These are phyloP conservation scores for Montifringilla adamsi DNA, from an alignment of 2,113 vertebrate genomes.

Conservation along the genomic window DNA sequence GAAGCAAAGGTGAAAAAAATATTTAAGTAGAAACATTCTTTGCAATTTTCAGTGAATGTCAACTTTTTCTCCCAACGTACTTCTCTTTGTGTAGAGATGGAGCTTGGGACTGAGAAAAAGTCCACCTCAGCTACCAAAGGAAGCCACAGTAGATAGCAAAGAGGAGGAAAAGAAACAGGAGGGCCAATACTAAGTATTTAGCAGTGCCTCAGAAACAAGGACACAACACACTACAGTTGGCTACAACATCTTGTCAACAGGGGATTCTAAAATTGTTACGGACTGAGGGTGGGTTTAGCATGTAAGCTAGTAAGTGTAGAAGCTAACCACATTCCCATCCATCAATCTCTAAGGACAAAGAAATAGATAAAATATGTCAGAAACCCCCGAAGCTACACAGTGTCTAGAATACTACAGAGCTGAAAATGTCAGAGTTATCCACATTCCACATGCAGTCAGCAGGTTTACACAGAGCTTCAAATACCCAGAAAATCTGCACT, in stretches of 20 bases:
- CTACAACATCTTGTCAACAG: neutral
- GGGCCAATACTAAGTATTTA: neutral
- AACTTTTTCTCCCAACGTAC: neutral
- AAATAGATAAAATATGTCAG: slow-evolving; percentile 12
- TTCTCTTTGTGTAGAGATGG: neutral
- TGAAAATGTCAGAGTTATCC: slow-evolving; percentile 17
- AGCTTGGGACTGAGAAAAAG: neutral
- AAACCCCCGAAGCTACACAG: neutral
- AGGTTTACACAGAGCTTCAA: neutral
- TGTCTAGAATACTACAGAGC: neutral
- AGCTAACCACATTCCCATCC: slow-evolving; percentile 1
- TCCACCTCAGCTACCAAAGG: neutral
- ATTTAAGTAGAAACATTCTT: neutral
- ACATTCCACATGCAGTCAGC: neutral
- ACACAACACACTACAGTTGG: neutral
- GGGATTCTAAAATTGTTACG: neutral
- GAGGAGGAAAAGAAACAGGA: neutral
- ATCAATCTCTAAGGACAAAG: neutral
- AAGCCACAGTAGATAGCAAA: neutral
- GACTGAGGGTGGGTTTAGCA: neutral
- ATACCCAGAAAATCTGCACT: neutral
- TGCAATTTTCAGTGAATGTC: neutral
- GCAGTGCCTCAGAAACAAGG: neutral
- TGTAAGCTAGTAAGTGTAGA: neutral
- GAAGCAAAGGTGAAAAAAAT: neutral